phyloP scores from a whole-genome alignment of 2,888 invertebrate species.

The Mimas tiliae region DNA sequence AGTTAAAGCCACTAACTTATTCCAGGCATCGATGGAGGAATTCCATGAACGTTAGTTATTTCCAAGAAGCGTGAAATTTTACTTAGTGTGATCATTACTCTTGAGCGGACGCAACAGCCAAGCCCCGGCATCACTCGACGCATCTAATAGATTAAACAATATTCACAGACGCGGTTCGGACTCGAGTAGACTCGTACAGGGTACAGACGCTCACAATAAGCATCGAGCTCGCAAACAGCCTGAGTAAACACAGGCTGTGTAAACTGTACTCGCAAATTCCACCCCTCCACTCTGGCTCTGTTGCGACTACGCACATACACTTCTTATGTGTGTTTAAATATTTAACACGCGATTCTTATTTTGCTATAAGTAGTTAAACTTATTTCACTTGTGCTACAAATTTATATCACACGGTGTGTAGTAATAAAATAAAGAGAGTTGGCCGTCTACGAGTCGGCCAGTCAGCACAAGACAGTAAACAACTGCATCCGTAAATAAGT shows the following conservation, averaged over 20 bases:
- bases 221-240: slow-evolving; percentile 61
- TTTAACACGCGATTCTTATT: slow-evolving; percentile 31
- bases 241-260: slow-evolving; percentile 63
- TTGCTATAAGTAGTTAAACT: slow-evolving; percentile 19
- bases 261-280: slow-evolving; percentile 59
- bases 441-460: slow-evolving; percentile 49
- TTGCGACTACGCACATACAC: slow-evolving; percentile 41
- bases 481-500: slow-evolving; percentile 71
- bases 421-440: slow-evolving; percentile 41
- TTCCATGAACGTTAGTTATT: slow-evolving; percentile 40
- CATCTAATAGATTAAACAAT: slow-evolving; percentile 57
- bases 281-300: slow-evolving; percentile 40
- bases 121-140: slow-evolving; percentile 35
- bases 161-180: slow-evolving; percentile 44
- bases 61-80: slow-evolving; percentile 49
- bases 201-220: slow-evolving; percentile 60
- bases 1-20: slow-evolving; percentile 35
- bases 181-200: slow-evolving; percentile 31
- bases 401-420: background rate
- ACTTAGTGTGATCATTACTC: slow-evolving; percentile 40
- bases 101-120: slow-evolving; percentile 31
- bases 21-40: slow-evolving; percentile 38
- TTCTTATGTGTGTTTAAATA: slow-evolving; percentile 35
- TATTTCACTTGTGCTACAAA: slow-evolving; percentile 1
- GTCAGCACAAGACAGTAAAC: slow-evolving; percentile 64